Evolutionary conservation across 2,797 vertebrate species (phyloP), one percentile per base, ranked within the genome.

Genomic region (Bryconaethiops microstoma): DNA sequence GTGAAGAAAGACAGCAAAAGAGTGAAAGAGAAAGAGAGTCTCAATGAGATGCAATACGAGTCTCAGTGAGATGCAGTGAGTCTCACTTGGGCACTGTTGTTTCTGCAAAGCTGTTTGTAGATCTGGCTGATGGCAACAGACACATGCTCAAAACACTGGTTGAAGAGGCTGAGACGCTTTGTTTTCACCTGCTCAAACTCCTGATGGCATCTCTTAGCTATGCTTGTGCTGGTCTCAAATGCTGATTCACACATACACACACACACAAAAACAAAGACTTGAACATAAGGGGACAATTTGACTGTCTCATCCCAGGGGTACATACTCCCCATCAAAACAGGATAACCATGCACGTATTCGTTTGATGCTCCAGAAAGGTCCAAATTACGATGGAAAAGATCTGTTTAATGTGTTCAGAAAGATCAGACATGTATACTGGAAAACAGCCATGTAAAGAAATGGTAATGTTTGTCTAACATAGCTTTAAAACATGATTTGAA

Each of bases 31-130:
- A 7, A 7, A 45, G 1, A 45, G 1, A 16, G 50, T 10, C 14
- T 3, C 13, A 19, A 16, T 42, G 16, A 71, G 35, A 1, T 0
- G 62, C 25, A 16, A 0, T 48, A 17, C 10, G 67, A 65, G 42
- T 45, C 10, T 40, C 17, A 4, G 2, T 40, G 29, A 6, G 0
- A 9, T 7, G 7, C 21, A 50, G 52, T 76, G 14, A 48, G 48
- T 86, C 88, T 80, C 80, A 99, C 98, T 95, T 99, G 98, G 77
- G 97, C 97, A 9, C 97, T 96, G 83, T 1, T 83, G 92, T 97
- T 98, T 80, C 92, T 94, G 93, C 96, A 97, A 19, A 99, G 94
- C 80, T 91, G 91, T 91, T 99, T 99, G 92, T 99, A 99, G 93
- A 98, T 97, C 74, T 94, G 93, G 90, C 97, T 97, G 57, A 98